Evolutionary conservation across 2,113 vertebrate species (phyloP), one percentile per base, ranked within the genome.

Genomic region (Lichenostomus cassidix): DNA sequence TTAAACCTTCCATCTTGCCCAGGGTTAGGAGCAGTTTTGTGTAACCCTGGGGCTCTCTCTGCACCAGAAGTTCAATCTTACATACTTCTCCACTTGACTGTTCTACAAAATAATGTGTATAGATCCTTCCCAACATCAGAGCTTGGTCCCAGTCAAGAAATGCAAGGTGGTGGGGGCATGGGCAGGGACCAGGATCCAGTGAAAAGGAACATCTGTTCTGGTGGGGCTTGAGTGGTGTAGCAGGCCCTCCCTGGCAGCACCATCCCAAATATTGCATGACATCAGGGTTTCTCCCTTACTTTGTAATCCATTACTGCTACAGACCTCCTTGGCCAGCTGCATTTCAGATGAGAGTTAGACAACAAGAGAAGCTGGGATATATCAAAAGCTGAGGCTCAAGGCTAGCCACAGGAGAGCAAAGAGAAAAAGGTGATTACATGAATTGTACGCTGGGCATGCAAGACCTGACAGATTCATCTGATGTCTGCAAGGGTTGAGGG

Each of bases 391-490:
- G 49, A 71, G 24, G 21, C 13, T 49, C 27, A 47, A 56, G 24
- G 49, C n/a, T 13, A 85, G 44, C 10, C 20, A 17, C 2, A 4
- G 42, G 22, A 49, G 14, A 67, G 29, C 14, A 84, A 86, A 59
- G 49, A 86, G 33, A 60, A 86, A 55, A 9, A 31, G 5, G 3
- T 5, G 41, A n/a, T 68, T 68, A 25, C 0, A 4, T 8, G 27
- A 62, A 27, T 14, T 3, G 1, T 39, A 15, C 1, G 0, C 5
- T 24, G 28, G 39, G 13, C 7, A 10, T 41, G n/a, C 0, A 2
- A 76, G 44, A 49, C 9, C 20, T 49, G 49, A 17, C 9, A 39
- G 11, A 15, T n/a, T 35, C 35, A 46, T 39, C n/a, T 62, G 21
- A 24, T 53, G 22, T 41, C 44, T 75, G 47, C 35, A 59, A 37